phyloP scores from a whole-genome alignment of 92 coral and sea anemone species.

The Zoanthus sansibaricus region DNA sequence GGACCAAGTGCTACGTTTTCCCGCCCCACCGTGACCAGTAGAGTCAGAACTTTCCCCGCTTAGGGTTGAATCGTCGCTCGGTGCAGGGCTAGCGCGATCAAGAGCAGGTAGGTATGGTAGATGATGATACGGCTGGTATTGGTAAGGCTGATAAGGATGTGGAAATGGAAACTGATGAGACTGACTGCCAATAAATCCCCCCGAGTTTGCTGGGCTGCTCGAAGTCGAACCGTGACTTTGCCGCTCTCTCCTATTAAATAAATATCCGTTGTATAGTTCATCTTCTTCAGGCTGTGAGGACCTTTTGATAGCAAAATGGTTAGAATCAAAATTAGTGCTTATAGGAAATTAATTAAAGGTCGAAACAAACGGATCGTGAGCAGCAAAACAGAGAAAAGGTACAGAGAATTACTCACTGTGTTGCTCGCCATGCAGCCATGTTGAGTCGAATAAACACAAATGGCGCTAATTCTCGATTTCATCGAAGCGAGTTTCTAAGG shows the following conservation, averaged over 20 bases:
- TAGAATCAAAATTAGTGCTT: no score
- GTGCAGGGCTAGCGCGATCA: constrained; percentile 51
- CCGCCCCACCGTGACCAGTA: constrained; percentile 45
- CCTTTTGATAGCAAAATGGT: constrained; percentile 44
- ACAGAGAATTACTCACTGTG: no score
- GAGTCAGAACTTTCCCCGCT: constrained; percentile 47
- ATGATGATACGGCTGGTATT: constrained; percentile 49
- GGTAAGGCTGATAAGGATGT: constrained; percentile 50
- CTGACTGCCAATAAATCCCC: constrained; percentile 51
- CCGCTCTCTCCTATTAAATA: constrained; percentile 48
- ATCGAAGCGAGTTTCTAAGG: constrained; percentile 44
- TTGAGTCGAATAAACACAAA: constrained; percentile 36
- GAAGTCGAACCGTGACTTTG: constrained; percentile 51
- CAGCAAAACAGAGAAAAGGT: no score
- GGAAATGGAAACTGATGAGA: constrained; percentile 50
- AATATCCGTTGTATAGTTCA: constrained; percentile 50
- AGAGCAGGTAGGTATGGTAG: constrained; percentile 51
- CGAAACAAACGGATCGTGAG: no score
- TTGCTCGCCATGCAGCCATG: no score
- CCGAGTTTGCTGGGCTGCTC: constrained; percentile 52
- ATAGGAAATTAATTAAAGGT: no score
- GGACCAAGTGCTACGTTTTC: constrained; percentile 43
- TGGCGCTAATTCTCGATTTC: constrained; percentile 21
- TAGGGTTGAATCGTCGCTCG: constrained; percentile 47
- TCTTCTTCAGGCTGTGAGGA: constrained; percentile 40